phyloP scores from a whole-genome alignment of 2,888 invertebrate species.

The Caenorhabditis sp. region DNA sequence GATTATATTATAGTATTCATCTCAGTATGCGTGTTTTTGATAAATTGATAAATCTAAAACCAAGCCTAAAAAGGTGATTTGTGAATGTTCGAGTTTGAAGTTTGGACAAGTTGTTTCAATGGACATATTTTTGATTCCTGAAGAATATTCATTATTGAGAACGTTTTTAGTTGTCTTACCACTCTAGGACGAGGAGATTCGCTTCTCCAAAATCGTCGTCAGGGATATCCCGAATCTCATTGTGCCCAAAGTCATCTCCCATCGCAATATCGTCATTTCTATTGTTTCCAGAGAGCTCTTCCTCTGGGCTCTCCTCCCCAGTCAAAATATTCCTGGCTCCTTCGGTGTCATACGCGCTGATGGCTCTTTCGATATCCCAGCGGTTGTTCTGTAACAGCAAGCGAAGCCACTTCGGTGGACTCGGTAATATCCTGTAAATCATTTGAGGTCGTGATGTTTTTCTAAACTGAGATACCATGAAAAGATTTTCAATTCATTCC shows the following conservation, averaged over 20 bases:
- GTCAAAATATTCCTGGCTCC: background rate
- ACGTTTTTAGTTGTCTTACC: background rate
- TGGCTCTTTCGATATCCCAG: background rate
- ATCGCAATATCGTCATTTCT: background rate
- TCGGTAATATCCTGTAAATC: slow-evolving; percentile 15
- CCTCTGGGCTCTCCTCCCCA: background rate
- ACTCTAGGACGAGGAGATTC: background rate
- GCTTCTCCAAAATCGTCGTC: too few relatives aligned
- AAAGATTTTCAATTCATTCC: too few relatives aligned
- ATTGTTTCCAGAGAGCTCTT: too few relatives aligned
- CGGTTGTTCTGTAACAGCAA: background rate
- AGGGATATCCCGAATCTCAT: background rate
- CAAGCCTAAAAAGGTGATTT: too few relatives aligned
- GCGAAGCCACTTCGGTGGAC: background rate
- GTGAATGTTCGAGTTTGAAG: too few relatives aligned
- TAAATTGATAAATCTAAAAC: too few relatives aligned
- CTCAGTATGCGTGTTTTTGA: too few relatives aligned
- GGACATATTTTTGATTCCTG: background rate
- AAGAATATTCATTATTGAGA: background rate
- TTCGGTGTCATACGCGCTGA: background rate
- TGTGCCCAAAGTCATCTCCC: background rate
- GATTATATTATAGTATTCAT: too few relatives aligned
- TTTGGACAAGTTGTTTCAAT: background rate
- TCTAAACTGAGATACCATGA: too few relatives aligned
- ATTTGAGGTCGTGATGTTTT: background rate